Conservation (phyloP, 1,140 invertebrate genomes). For the Manduca sexta region DNA sequence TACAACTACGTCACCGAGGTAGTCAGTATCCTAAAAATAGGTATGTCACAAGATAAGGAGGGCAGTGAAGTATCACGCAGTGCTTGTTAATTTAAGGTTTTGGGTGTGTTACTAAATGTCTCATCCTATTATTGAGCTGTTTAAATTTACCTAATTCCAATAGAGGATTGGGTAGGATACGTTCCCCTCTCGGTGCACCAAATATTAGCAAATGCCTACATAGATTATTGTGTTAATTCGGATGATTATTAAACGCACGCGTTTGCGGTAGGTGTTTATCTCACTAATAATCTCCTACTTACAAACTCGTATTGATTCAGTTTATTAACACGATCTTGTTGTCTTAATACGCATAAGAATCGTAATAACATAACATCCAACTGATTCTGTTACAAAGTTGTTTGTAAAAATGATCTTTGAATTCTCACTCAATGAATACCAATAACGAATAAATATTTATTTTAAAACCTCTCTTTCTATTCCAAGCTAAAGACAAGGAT, state of each 20-base stretch:
- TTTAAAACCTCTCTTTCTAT: slow-evolving; percentile 6
- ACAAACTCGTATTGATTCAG: slow-evolving; percentile 12
- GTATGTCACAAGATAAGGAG: no score
- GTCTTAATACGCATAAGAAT: slow-evolving; percentile 28
- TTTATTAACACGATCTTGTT: slow-evolving; percentile 28
- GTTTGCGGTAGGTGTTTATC: not conserved
- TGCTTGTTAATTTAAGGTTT: no score
- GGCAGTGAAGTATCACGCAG: no score
- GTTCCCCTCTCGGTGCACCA: no score
- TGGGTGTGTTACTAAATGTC: no score
- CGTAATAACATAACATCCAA: slow-evolving; percentile 30
- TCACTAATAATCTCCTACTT: slow-evolving; percentile 3
- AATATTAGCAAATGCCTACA: no score
- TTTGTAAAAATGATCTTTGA: slow-evolving; percentile 40
- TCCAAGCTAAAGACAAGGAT: slow-evolving; percentile 4
- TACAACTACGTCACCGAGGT: no score
- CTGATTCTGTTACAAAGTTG: slow-evolving; percentile 25
- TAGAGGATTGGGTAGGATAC: no score
- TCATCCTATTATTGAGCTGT: no score
- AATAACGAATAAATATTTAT: slow-evolving; percentile 6
- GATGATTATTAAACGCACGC: not conserved
- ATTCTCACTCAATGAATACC: slow-evolving; percentile 28
- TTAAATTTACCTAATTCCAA: no score
- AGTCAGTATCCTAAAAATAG: no score
- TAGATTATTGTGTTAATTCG: no score